These are phyloP conservation scores for Onchidella celtica DNA, from an alignment of 2,888 invertebrate species.

Conservation along the genomic window DNA sequence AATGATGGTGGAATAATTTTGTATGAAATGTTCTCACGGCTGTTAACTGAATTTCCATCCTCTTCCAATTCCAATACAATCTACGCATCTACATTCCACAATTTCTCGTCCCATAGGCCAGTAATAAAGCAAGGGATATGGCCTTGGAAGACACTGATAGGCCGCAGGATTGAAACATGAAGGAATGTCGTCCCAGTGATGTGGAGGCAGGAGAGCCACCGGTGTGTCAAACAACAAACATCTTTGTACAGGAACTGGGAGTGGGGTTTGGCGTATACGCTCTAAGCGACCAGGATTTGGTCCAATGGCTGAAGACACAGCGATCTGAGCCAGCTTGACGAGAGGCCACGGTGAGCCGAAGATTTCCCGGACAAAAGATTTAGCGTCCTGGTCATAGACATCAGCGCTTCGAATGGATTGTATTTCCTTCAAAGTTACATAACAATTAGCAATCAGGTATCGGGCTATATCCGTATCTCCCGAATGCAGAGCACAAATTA, in stretches of 20 bases:
- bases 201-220: background rate
- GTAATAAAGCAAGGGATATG: background rate
- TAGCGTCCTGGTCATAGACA: no score
- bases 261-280: background rate
- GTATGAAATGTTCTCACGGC: no score
- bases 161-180: background rate
- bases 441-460: no score
- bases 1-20: no score
- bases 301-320: background rate
- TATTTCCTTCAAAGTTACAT: no score
- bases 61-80: no score
- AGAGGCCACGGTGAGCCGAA: background rate
- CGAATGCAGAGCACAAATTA: no score
- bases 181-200: background rate
- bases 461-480: no score
- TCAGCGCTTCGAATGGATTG: no score
- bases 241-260: background rate
- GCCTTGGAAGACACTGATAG: background rate
- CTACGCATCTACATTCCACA: background rate
- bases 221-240: conserved; percentile 1
- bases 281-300: background rate
- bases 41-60: no score
- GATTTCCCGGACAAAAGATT: no score
- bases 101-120: background rate
- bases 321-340: background rate